phyloP scores from a whole-genome alignment of 2,113 vertebrate genomes.

The Paracanthobrama guichenoti region DNA sequence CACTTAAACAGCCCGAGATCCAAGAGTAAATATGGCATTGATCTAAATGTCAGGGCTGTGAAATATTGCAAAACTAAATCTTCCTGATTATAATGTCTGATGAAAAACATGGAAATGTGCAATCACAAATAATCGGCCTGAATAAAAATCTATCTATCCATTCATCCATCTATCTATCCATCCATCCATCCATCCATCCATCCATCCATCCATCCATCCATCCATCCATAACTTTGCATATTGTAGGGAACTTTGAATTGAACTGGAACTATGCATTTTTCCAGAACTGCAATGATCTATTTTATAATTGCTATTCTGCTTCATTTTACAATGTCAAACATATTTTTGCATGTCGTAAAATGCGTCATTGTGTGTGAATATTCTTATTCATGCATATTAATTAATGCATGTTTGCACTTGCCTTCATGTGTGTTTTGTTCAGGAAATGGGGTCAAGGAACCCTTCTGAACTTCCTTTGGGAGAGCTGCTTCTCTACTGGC shows the following conservation, averaged over 20 bases:
- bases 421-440: neutral
- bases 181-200: neutral
- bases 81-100: slow-evolving; percentile 28
- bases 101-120: neutral
- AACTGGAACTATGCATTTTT: neutral
- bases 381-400: neutral
- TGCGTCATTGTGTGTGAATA: neutral
- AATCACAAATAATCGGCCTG: neutral
- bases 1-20: slow-evolving; percentile 31
- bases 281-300: neutral
- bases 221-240: neutral
- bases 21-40: slow-evolving; percentile 28
- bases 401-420: neutral
- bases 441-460: neutral
- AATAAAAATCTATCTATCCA: neutral
- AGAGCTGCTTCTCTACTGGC: neutral
- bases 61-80: slow-evolving; percentile 13
- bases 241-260: neutral
- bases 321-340: neutral
- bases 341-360: neutral
- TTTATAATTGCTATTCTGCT: neutral
- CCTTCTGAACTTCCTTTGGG: slow-evolving; percentile 6
- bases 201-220: neutral
- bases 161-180: neutral
- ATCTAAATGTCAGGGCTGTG: slow-evolving; percentile 37